phyloP scores from a whole-genome alignment of 2,113 vertebrate genomes.

The Percopsis transmontana region DNA sequence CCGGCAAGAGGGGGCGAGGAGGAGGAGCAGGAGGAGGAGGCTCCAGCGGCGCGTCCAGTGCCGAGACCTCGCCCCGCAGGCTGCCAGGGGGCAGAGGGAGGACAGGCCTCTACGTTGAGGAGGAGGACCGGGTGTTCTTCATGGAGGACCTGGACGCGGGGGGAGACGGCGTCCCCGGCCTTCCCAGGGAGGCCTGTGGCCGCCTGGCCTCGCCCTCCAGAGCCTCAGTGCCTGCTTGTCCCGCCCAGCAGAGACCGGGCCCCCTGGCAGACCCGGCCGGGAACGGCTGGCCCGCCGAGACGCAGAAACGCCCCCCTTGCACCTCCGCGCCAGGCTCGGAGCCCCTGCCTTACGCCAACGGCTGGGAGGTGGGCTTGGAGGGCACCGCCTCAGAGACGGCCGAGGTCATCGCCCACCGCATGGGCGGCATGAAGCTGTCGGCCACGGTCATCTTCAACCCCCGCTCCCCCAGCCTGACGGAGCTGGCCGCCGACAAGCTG shows the following conservation, averaged over 20 bases:
- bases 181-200: slow-evolving; percentile 62
- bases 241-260: slow-evolving; percentile 25
- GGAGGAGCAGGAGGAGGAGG: slow-evolving; percentile 47
- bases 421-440: slow-evolving; percentile 96
- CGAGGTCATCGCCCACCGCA: slow-evolving; percentile 92
- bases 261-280: slow-evolving; percentile 46
- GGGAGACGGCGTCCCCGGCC: slow-evolving; percentile 67
- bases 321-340: slow-evolving; percentile 54
- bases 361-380: slow-evolving; percentile 83
- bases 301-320: slow-evolving; percentile 43
- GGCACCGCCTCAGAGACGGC: slow-evolving; percentile 80
- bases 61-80: slow-evolving; percentile 81
- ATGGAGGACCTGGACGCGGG: slow-evolving; percentile 91
- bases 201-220: slow-evolving; percentile 50
- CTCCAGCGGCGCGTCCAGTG: slow-evolving; percentile 71
- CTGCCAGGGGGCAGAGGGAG: slow-evolving; percentile 40
- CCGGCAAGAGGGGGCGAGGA: no score
- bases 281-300: slow-evolving; percentile 66
- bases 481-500: slow-evolving; percentile 72
- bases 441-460: slow-evolving; percentile 98
- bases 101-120: slow-evolving; percentile 69
- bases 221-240: slow-evolving; percentile 50
- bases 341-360: slow-evolving; percentile 80
- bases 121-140: slow-evolving; percentile 91
- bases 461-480: slow-evolving; percentile 81